Evolutionary conservation across 1,140 invertebrate genomes (phyloP).

Genomic region (Trialeurodes vaporariorum): DNA sequence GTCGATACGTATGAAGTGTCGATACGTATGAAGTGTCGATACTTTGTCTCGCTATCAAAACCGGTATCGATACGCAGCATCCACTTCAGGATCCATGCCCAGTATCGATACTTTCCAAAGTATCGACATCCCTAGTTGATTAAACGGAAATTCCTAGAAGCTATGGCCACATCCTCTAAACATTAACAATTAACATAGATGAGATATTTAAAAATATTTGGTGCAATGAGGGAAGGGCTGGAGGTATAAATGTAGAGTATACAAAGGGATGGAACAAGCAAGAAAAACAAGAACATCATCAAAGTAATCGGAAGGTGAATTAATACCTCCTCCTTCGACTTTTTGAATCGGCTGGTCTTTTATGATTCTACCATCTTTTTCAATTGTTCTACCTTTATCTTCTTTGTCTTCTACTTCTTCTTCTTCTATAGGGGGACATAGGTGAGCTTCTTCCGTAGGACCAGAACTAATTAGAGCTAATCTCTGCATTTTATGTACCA

Average conservation of each 20-base stretch:
- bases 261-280: not conserved
- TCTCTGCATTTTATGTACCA: conserved; percentile 44
- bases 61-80: too few relatives aligned
- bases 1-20: too few relatives aligned
- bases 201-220: not conserved
- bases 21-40: too few relatives aligned
- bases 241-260: not conserved
- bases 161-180: too few relatives aligned
- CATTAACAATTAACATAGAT: too few relatives aligned
- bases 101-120: too few relatives aligned
- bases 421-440: conserved; percentile 28
- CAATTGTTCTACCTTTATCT: conserved; percentile 44
- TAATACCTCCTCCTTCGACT: not conserved
- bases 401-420: conserved; percentile 36
- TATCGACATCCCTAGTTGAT: too few relatives aligned
- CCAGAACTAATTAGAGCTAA: conserved; percentile 36
- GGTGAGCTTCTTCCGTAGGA: conserved; percentile 23
- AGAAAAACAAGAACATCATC: conserved; percentile 2
- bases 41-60: too few relatives aligned
- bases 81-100: too few relatives aligned
- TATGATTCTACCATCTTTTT: not conserved
- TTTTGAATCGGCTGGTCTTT: not conserved
- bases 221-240: not conserved
- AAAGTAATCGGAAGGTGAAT: not conserved
- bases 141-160: too few relatives aligned